Evolutionary conservation across 2,888 invertebrate genomes (phyloP).

Genomic region (Melanotus villosus): DNA sequence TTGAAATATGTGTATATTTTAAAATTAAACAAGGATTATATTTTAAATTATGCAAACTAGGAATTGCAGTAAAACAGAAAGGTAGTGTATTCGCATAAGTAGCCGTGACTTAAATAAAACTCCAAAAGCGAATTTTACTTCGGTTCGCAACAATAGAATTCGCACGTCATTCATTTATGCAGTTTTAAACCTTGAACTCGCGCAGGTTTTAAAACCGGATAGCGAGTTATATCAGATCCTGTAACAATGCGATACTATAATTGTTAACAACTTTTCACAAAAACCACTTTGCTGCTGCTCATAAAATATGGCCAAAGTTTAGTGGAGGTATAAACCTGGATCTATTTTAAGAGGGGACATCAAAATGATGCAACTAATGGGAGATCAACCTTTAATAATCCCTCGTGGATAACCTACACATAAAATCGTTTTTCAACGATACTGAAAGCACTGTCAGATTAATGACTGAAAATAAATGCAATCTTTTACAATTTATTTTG

Average conservation of each 20-base stretch:
- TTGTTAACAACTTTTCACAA: constrained; percentile 28
- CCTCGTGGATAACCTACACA: too few relatives aligned
- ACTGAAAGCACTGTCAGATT: too few relatives aligned
- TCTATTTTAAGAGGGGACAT: too few relatives aligned
- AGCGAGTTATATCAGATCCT: constrained; percentile 33
- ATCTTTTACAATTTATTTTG: background rate
- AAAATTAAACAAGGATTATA: too few relatives aligned
- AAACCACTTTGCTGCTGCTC: background rate
- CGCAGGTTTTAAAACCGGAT: constrained; percentile 31
- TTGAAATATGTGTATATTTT: too few relatives aligned
- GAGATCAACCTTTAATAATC: too few relatives aligned
- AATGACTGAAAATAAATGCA: too few relatives aligned
- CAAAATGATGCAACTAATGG: too few relatives aligned
- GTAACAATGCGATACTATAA: constrained; percentile 32
- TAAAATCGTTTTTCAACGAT: too few relatives aligned
- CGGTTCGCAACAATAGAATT: constrained; percentile 33
- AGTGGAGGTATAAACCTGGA: background rate
- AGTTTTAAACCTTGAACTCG: constrained; percentile 36
- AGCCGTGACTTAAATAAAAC: background rate
- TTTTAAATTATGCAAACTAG: too few relatives aligned
- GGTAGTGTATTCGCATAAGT: too few relatives aligned
- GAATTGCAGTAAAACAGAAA: too few relatives aligned
- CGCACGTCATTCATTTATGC: constrained; percentile 36
- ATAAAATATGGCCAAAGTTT: background rate
- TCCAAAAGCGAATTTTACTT: background rate